Evolutionary conservation across 2,113 vertebrate genomes (phyloP).

Genomic region (Channa argus): DNA sequence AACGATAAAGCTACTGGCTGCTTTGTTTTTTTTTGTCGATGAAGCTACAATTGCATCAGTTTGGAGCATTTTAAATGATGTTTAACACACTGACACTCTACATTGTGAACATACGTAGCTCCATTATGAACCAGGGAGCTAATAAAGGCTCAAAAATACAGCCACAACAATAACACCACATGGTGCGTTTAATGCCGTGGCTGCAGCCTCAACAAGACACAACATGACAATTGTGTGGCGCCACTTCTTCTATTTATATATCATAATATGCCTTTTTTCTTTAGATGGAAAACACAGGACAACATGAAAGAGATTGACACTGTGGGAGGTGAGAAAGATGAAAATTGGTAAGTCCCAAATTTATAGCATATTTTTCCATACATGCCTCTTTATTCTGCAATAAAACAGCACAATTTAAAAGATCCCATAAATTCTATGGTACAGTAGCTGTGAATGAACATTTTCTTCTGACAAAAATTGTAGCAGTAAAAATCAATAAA

Average conservation of each 20-base stretch:
- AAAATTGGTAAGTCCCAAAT: conserved; percentile 73
- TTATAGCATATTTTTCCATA: neutral
- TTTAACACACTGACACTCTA: neutral
- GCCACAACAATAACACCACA: too few relatives aligned
- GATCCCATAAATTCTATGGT: neutral
- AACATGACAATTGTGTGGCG: neutral
- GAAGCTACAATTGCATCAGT: rapidly evolving
- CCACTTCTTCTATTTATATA: neutral
- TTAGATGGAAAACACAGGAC: conserved; percentile 76
- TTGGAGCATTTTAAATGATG: neutral
- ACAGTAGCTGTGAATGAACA: neutral
- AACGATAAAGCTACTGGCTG: conserved; percentile 8
- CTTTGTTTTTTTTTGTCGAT: neutral
- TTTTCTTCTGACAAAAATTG: neutral
- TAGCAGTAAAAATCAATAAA: neutral
- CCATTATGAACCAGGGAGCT: neutral
- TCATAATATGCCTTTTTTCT: neutral
- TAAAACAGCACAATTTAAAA: too few relatives aligned
- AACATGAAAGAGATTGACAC: conserved; percentile 82
- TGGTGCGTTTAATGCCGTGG: too few relatives aligned
- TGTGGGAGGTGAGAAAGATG: conserved; percentile 69
- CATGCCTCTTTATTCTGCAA: too few relatives aligned
- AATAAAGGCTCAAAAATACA: neutral
- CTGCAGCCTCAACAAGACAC: neutral
- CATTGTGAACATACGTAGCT: neutral